Conservation (phyloP, 1,140 invertebrate species). For the Hypothenemus hampei region DNA sequence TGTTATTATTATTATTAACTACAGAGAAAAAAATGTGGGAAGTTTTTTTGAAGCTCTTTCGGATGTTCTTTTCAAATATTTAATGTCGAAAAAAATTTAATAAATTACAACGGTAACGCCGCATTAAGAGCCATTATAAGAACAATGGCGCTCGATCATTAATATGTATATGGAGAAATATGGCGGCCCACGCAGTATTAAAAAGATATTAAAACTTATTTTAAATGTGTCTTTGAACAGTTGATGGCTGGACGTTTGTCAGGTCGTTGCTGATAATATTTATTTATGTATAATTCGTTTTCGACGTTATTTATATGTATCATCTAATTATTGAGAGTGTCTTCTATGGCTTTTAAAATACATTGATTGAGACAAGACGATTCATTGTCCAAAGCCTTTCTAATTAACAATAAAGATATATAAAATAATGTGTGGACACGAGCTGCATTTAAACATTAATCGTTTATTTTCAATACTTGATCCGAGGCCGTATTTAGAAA, state of each 20-base stretch:
- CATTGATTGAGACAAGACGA: no score
- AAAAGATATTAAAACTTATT: constrained; percentile 26
- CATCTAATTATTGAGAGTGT: no score
- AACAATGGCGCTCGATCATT: constrained; percentile 21
- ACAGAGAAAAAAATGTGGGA: neutral
- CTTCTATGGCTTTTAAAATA: no score
- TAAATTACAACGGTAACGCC: constrained; percentile 19
- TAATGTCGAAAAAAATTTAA: neutral
- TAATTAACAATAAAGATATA: no score
- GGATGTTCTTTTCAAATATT: neutral
- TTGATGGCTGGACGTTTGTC: neutral
- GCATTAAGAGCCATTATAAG: constrained; percentile 21
- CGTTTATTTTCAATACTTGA: no score
- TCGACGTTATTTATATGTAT: no score
- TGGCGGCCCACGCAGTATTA: constrained; percentile 20
- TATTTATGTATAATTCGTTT: neutral
- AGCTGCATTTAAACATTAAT: no score
- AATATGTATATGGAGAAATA: constrained; percentile 26
- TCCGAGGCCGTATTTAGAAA: no score
- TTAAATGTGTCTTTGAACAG: constrained; percentile 4
- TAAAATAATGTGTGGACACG: no score
- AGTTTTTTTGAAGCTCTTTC: neutral
- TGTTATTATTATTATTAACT: neutral
- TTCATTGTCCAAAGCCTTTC: no score
- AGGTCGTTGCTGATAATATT: constrained; percentile 2